phyloP scores from a whole-genome alignment of 2,797 vertebrate species.

The Sternarchorhynchus goeldii region DNA sequence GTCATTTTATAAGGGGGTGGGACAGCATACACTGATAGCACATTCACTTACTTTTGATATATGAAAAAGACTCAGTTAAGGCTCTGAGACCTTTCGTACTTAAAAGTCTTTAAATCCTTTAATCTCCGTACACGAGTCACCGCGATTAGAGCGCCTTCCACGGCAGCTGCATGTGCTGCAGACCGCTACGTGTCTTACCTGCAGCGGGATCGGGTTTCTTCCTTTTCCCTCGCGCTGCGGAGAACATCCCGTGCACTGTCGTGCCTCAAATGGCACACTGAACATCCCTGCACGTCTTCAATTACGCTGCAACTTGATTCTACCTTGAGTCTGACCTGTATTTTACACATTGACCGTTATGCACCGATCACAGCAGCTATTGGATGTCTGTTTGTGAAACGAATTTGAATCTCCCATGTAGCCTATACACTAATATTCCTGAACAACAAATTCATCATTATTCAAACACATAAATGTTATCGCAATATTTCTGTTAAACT shows the following conservation, averaged over 20 bases:
- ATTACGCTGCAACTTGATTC: constrained; percentile 34
- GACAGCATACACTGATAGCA: no score
- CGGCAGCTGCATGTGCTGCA: neutral
- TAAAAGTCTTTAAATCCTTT: constrained; percentile 78
- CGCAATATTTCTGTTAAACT: no score
- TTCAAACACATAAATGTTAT: no score
- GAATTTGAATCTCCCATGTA: no score
- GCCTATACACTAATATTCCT: no score
- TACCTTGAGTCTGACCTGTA: neutral
- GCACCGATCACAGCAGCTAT: no score
- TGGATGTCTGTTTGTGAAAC: no score
- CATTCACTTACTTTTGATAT: constrained; percentile 45
- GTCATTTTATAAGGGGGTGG: no score
- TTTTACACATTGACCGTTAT: no score
- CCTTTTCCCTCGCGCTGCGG: constrained; percentile 15
- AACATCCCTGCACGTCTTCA: constrained; percentile 42
- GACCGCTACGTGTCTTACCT: constrained; percentile 55
- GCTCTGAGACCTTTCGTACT: constrained; percentile 74
- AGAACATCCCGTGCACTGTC: constrained; percentile 69
- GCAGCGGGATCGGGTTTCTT: constrained; percentile 75
- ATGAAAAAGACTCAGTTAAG: constrained; percentile 10
- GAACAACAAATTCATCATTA: no score
- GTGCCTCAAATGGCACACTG: constrained; percentile 42
- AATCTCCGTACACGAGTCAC: constrained; percentile 72
- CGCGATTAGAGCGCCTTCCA: constrained; percentile 77